A percentile compares a stretch with the other conserved stretches of the same genome.
Evolutionary conservation across 2,888 invertebrate genomes (phyloP).

Genomic region (Bruchidius siliquastri): DNA sequence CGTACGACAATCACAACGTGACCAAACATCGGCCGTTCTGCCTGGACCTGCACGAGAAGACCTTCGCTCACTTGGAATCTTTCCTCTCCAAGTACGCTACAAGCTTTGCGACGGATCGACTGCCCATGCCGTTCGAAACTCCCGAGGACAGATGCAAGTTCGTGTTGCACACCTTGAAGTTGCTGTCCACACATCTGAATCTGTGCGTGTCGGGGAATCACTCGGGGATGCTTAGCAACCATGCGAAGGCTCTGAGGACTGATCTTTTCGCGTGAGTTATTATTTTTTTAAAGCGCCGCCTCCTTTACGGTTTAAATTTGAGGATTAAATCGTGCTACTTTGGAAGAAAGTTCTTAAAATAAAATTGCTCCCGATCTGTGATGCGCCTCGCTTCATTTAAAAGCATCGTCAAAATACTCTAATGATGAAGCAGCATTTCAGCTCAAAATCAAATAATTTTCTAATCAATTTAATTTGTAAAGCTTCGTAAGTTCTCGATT

Average conservation of each 20-base stretch:
- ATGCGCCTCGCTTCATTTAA: no score
- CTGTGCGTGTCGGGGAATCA: constrained; percentile 52
- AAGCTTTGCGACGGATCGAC: constrained; percentile 45
- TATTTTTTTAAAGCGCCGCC: no score
- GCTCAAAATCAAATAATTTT: no score
- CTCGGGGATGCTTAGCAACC: constrained; percentile 49
- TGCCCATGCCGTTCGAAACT: constrained; percentile 50
- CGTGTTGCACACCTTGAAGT: constrained; percentile 53
- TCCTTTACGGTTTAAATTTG: no score
- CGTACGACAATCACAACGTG: constrained; percentile 50
- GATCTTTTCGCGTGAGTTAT: constrained; percentile 51
- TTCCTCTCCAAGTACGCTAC: constrained; percentile 57
- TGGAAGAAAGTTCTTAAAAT: no score
- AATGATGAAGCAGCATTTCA: no score
- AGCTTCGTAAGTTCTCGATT: no score
- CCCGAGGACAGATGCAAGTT: constrained; percentile 53
- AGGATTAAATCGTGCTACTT: no score
- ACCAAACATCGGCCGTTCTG: constrained; percentile 58
- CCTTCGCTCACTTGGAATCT: constrained; percentile 52
- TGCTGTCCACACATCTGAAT: constrained; percentile 56
- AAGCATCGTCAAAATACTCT: no score
- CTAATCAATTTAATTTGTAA: no score
- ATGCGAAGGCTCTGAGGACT: constrained; percentile 53
- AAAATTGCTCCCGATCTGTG: no score
- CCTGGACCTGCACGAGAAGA: constrained; percentile 57